A percentile compares a stretch with the other conserved stretches of the same genome.
These are phyloP conservation scores for Heliconius eleuchia DNA, from an alignment of 1,140 invertebrate genomes.

Conservation along the genomic window DNA sequence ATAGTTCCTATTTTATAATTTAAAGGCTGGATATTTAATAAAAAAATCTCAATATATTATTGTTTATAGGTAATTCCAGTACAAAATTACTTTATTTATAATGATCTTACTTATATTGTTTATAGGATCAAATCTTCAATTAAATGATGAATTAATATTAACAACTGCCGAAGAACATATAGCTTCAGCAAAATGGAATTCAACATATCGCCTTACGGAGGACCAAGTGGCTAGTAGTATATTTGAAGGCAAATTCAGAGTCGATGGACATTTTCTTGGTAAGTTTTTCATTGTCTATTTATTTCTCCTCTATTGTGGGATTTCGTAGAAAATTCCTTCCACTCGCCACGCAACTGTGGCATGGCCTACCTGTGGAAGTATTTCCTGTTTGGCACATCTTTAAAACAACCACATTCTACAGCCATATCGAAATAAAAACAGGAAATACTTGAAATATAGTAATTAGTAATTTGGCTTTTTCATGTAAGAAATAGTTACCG, in stretches of 20 bases:
- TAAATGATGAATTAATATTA: conserved; percentile 52
- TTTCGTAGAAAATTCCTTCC: too few species aligned
- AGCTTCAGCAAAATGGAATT: conserved; percentile 54
- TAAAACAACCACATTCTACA: background rate
- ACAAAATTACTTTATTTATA: too few species aligned
- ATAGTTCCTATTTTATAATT: too few species aligned
- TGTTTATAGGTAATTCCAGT: too few species aligned
- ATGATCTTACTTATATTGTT: background rate
- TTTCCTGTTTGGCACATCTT: too few species aligned
- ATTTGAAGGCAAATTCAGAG: conserved; percentile 76
- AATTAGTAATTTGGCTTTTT: background rate
- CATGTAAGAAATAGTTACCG: background rate
- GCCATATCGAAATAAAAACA: background rate
- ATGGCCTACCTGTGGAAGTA: too few species aligned
- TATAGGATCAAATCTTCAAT: conserved; percentile 46
- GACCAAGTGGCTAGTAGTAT: conserved; percentile 32
- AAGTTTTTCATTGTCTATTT: conserved; percentile 50
- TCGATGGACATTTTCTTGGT: conserved; percentile 85
- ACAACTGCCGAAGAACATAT: conserved; percentile 46
- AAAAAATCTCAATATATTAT: too few species aligned
- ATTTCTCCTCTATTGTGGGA: too few species aligned
- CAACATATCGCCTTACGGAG: conserved; percentile 45
- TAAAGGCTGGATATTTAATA: too few species aligned
- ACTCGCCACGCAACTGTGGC: too few species aligned
- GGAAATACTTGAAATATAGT: background rate